A percentile compares a stretch with the other conserved stretches of the same genome.
phyloP scores from a whole-genome alignment of 2,113 vertebrate genomes.

The Phodopus roborovskii region DNA sequence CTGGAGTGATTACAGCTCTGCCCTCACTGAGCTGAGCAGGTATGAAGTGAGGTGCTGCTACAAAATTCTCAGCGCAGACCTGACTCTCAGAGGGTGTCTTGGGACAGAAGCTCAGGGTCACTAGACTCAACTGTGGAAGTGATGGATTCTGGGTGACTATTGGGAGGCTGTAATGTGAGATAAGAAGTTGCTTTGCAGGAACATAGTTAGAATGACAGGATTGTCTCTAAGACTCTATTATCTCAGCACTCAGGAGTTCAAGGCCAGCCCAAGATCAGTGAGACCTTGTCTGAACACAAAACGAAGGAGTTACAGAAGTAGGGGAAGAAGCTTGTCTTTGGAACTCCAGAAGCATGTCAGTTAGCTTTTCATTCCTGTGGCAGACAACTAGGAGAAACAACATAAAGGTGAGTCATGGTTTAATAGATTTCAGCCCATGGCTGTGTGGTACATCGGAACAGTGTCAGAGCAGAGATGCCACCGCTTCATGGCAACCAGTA shows the following conservation, averaged over 20 bases:
- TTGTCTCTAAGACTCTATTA: background rate
- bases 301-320: background rate
- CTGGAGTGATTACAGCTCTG: background rate
- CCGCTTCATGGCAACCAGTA: background rate
- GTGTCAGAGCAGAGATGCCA: background rate
- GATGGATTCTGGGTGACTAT: fast-evolving
- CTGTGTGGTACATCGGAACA: background rate
- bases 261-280: background rate
- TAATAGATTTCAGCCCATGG: too few species aligned
- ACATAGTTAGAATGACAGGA: background rate
- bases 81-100: background rate
- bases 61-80: background rate
- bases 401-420: too few species aligned
- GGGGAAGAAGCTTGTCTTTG: background rate
- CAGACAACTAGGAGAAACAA: background rate
- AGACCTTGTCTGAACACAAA: background rate
- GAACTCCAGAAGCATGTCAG: background rate
- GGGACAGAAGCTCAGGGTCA: background rate
- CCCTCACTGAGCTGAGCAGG: background rate
- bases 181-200: background rate
- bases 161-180: background rate
- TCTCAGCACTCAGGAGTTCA: background rate
- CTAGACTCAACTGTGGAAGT: background rate
- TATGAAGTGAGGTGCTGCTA: background rate
- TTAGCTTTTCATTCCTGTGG: too few species aligned